A percentile compares a stretch with the other conserved stretches of the same genome.
Conservation (phyloP, 2,888 invertebrate species). For the Piscicola geometra region DNA sequence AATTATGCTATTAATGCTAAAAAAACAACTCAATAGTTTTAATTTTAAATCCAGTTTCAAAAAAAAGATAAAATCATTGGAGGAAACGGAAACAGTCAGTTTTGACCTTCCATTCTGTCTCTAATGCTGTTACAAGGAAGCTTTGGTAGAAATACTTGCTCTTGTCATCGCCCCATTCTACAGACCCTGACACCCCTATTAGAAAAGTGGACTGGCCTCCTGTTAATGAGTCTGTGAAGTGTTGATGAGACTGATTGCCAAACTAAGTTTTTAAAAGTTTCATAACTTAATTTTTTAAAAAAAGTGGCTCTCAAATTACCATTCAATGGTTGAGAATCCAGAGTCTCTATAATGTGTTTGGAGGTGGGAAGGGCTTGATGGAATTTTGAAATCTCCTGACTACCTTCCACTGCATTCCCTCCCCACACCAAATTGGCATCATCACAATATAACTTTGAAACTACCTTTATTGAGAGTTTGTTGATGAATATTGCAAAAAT, state of each 20-base stretch:
- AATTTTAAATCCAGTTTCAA: neutral
- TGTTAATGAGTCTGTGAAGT: constrained; percentile 8
- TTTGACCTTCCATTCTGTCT: constrained; percentile 27
- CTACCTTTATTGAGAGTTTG: constrained; percentile 46
- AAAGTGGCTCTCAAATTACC: constrained; percentile 54
- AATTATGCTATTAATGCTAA: too few species aligned
- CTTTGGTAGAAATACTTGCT: constrained; percentile 4
- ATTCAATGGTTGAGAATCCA: constrained; percentile 80
- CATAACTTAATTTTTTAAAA: neutral
- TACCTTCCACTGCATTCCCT: constrained; percentile 77
- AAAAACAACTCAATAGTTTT: neutral
- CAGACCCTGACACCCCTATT: constrained; percentile 1
- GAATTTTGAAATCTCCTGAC: constrained; percentile 78
- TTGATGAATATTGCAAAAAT: neutral
- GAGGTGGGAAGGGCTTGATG: constrained; percentile 76
- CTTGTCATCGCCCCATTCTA: neutral
- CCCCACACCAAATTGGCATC: constrained; percentile 84
- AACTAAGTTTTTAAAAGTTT: neutral
- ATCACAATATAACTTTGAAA: constrained; percentile 76
- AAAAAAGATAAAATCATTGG: neutral
- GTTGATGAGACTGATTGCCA: neutral
- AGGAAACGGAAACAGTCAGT: constrained; percentile 22
- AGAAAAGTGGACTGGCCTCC: constrained; percentile 23
- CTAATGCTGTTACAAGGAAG: constrained; percentile 21
- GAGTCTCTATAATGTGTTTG: constrained; percentile 69